phyloP scores from a whole-genome alignment of 2,113 vertebrate genomes.

The Probosciger aterrimus region DNA sequence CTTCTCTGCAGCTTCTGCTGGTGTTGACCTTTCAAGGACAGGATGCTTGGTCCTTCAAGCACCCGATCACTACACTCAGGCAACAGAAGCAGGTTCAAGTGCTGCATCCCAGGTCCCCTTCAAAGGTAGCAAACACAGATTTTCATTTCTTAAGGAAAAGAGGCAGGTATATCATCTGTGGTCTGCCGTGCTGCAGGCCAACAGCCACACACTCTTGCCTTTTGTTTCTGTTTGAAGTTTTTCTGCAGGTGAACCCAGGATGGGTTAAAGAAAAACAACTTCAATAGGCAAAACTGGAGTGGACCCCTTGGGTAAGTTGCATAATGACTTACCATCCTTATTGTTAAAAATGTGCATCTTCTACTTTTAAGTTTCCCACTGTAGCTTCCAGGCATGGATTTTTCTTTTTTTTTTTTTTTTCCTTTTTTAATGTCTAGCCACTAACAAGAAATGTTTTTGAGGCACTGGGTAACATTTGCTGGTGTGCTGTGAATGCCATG shows the following conservation, averaged over 20 bases:
- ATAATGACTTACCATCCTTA: too few relatives aligned
- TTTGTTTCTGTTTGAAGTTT: background rate
- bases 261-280: background rate
- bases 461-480: background rate
- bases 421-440: background rate
- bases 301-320: background rate
- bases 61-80: accelerated
- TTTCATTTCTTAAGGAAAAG: background rate
- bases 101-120: background rate
- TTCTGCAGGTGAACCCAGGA: background rate
- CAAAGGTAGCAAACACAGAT: accelerated
- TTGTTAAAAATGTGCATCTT: background rate
- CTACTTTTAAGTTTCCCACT: background rate
- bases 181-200: accelerated
- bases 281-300: accelerated
- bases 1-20: background rate
- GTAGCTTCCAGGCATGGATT: background rate
- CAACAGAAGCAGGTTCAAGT: background rate
- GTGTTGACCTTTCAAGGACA: background rate
- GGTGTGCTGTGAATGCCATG: background rate
- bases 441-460: background rate
- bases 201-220: accelerated
- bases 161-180: background rate
- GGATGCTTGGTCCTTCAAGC: background rate
- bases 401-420: background rate